Conservation (phyloP, 2,888 invertebrate species). For the Pristionchus exspectatus region DNA sequence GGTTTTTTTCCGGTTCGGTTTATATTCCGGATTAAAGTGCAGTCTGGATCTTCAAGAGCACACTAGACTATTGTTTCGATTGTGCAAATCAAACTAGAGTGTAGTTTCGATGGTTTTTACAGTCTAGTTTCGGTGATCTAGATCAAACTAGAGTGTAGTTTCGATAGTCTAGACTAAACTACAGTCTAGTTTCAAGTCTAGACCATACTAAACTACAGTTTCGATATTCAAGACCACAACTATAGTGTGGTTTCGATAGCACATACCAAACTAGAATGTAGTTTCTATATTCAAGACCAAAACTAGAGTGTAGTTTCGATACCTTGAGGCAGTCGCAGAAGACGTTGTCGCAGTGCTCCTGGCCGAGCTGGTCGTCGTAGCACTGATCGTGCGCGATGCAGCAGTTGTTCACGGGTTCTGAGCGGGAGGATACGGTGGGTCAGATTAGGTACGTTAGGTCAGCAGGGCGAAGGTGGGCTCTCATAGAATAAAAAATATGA, state of each 20-base stretch:
- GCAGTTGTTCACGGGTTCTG: conserved; percentile 56
- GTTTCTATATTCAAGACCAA: neutral
- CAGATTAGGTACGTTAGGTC: neutral
- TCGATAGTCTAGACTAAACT: too few relatives aligned
- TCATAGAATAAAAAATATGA: too few relatives aligned
- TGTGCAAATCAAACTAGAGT: too few relatives aligned
- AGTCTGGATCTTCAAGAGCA: neutral
- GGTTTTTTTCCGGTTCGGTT: neutral
- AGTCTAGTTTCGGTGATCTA: too few relatives aligned
- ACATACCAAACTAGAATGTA: neutral
- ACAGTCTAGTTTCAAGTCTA: too few relatives aligned
- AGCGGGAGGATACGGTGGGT: neutral
- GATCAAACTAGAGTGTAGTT: too few relatives aligned
- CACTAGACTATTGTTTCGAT: too few relatives aligned
- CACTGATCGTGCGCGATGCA: conserved; percentile 57
- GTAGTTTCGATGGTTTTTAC: too few relatives aligned
- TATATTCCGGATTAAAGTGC: neutral
- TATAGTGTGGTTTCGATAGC: too few relatives aligned
- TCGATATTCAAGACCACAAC: neutral
- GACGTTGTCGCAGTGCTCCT: conserved; percentile 57
- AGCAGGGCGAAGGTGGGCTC: too few relatives aligned
- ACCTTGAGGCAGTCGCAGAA: conserved; percentile 58
- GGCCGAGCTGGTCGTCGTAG: conserved; percentile 56
- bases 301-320: neutral
- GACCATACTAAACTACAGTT: neutral